Percentiles rank a stretch among this genome's conserved stretches.
These are phyloP conservation scores for Thecocarcelia acutangulata DNA, from an alignment of 2,888 invertebrate species.

Conservation along the genomic window DNA sequence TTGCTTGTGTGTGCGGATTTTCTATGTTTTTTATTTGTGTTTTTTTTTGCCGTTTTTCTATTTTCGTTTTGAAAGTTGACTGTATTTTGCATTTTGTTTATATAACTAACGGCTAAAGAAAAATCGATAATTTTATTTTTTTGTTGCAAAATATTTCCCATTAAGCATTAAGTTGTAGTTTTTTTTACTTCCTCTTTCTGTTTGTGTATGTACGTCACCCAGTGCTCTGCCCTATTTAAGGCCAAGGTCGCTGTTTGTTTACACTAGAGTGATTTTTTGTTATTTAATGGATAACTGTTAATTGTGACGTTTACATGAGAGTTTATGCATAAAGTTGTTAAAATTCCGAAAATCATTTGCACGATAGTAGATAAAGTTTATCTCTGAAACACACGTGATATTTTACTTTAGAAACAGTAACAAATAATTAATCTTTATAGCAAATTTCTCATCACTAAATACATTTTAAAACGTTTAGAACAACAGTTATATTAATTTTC, in stretches of 20 bases:
- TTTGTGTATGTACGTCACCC: neutral
- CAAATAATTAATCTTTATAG: no score
- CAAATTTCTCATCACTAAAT: no score
- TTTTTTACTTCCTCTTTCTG: neutral
- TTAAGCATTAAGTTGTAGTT: slow-evolving; percentile 1
- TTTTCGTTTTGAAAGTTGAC: neutral
- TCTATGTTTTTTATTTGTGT: slow-evolving; percentile 2
- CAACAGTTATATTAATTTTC: no score
- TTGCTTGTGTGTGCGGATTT: neutral
- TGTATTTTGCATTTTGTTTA: slow-evolving; percentile 29
- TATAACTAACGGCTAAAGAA: slow-evolving; percentile 59
- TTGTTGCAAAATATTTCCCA: slow-evolving; percentile 17
- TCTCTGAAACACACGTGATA: no score
- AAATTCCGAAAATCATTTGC: neutral
- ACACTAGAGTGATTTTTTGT: slow-evolving; percentile 2
- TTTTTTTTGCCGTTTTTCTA: slow-evolving; percentile 6
- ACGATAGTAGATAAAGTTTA: neutral
- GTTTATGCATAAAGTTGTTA: neutral
- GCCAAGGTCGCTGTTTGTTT: slow-evolving; percentile 61
- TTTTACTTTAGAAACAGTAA: no score
- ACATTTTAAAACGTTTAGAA: no score
- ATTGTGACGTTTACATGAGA: slow-evolving; percentile 32
- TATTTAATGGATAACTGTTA: slow-evolving; percentile 21
- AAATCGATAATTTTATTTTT: slow-evolving; percentile 59
- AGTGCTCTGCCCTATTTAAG: slow-evolving; percentile 28